phyloP scores from a whole-genome alignment of 53 echinoderm and acorn worm genomes.

The Temnopleurus reevesii region DNA sequence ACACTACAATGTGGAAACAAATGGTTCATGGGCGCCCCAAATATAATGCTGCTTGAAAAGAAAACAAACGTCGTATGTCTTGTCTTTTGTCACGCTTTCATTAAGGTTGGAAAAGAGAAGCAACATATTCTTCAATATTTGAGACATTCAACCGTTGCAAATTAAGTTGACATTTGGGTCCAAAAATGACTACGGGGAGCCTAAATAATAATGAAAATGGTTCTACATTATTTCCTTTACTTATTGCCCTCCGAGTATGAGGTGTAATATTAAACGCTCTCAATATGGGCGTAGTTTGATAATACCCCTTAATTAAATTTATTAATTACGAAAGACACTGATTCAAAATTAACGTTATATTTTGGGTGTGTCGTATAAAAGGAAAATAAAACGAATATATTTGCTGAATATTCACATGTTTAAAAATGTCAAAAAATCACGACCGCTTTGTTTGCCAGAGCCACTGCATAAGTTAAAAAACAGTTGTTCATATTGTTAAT shows the following conservation, averaged over 20 bases:
- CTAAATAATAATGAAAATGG: background rate
- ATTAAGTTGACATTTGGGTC: background rate
- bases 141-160: background rate
- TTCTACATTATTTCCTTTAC: background rate
- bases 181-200: background rate
- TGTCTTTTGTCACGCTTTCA: slow-evolving; percentile 26
- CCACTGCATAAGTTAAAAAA: no score
- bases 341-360: no score
- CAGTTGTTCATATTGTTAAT: no score
- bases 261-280: no score
- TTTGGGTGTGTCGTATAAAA: no score
- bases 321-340: no score
- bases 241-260: background rate
- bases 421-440: no score
- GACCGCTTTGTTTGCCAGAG: no score
- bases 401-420: no score
- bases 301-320: no score
- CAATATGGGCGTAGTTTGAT: no score
- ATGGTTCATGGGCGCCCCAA: slow-evolving; percentile 13
- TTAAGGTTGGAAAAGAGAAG: background rate
- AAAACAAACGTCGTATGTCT: background rate
- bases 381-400: no score
- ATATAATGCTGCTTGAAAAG: slow-evolving; percentile 9
- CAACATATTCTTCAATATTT: background rate
- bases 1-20: background rate